These are phyloP conservation scores for Fabriciana adippe DNA, from an alignment of 2,888 invertebrate genomes.

Conservation along the genomic window DNA sequence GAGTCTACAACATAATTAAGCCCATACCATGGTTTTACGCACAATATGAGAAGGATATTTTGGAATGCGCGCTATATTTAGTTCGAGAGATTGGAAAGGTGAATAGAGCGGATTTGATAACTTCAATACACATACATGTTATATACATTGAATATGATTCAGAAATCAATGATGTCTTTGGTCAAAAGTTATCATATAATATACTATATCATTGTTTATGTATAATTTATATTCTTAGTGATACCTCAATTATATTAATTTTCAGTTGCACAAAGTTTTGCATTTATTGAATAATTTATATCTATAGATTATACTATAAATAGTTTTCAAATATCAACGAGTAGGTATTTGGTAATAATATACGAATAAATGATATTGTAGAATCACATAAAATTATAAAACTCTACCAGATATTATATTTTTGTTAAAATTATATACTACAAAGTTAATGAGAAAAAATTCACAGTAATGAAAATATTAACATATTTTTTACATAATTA, in stretches of 20 bases:
- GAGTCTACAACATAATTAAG: conserved; percentile 91
- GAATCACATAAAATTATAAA: no score
- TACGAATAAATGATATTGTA: no score
- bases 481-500: background rate
- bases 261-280: no score
- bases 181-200: conserved; percentile 19
- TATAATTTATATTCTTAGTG: no score
- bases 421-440: no score
- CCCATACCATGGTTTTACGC: conserved; percentile 96
- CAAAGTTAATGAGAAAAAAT: no score
- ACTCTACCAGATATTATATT: no score
- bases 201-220: no score
- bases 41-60: conserved; percentile 91
- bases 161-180: conserved; percentile 10
- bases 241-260: no score
- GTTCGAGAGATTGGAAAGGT: conserved; percentile 88
- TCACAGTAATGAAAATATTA: no score
- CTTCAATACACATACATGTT: background rate
- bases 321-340: background rate
- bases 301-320: background rate
- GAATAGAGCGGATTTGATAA: background rate
- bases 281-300: background rate
- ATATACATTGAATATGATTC: no score
- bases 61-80: conserved; percentile 90
- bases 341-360: no score